These are phyloP conservation scores for Neoarius graeffei DNA, from an alignment of 2,113 vertebrate species.

Conservation along the genomic window DNA sequence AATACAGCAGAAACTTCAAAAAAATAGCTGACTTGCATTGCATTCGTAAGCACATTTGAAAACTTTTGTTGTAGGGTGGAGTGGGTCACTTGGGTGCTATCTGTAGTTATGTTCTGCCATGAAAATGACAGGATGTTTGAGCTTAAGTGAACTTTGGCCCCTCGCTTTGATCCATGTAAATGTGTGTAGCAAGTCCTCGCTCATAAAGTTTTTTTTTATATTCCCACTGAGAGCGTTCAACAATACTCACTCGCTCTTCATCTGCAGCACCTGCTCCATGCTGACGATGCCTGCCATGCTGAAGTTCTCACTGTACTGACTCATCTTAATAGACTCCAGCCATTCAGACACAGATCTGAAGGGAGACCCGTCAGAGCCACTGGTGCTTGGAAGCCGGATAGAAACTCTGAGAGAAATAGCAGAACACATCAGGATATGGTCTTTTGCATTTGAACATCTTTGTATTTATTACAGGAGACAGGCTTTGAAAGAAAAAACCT, in stretches of 20 bases:
- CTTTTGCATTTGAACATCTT: slow-evolving; percentile 48
- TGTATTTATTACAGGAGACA: slow-evolving; percentile 35
- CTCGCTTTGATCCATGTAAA: slow-evolving; percentile 4
- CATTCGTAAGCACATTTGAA: background rate
- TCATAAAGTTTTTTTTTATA: background rate
- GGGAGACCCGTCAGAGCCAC: slow-evolving; percentile 86
- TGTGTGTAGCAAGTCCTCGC: background rate
- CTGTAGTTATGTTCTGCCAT: background rate
- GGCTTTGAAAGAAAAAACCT: slow-evolving; percentile 40
- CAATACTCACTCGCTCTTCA: slow-evolving; percentile 89
- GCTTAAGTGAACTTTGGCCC: background rate
- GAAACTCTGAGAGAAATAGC: slow-evolving; percentile 77
- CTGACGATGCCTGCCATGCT: slow-evolving; percentile 80
- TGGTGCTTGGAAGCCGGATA: slow-evolving; percentile 94
- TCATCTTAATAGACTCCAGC: slow-evolving; percentile 97
- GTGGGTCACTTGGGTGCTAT: background rate
- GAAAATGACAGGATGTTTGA: slow-evolving; percentile 16
- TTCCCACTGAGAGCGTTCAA: background rate
- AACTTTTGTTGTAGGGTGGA: background rate
- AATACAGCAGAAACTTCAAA: too few species aligned
- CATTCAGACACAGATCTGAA: slow-evolving; percentile 90
- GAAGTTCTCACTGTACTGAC: slow-evolving; percentile 93
- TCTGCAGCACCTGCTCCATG: slow-evolving; percentile 94
- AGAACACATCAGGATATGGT: slow-evolving; percentile 50
- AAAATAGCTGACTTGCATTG: background rate